Evolutionary conservation across 1,140 invertebrate species (phyloP), one percentile per base, ranked within the genome.

Genomic region (Aphaenogaster rudis): DNA sequence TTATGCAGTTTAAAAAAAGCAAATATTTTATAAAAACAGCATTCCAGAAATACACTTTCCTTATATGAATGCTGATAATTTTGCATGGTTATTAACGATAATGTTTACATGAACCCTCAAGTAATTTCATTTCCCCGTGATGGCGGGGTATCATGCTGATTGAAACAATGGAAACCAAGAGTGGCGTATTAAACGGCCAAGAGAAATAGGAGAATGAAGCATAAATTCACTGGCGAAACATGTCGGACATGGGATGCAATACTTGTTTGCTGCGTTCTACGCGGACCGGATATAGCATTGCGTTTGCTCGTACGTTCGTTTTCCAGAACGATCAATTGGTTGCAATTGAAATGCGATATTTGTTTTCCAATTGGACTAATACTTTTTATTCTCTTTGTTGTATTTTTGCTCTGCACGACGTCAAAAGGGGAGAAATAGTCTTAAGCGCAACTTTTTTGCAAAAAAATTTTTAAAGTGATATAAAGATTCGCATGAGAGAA

Each of bases 261-360:
- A 90, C 79, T 90, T 90, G 88, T 88, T 90, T 85, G 86, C 80
- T 90, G 54, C 79, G 61, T 64, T n/a, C 86, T 78, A 74, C 11
- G 63, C 76, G 54, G 67, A 33, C 39, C 72, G 61, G 87, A 89
- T 90, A 86, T 88, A 86, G 66, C 72, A 59, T 78, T 78, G 17
- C 66, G 74, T 77, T 78, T 64, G 63, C 52, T 71, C 50, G 71
- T 36, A 48, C 45, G 42, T 59, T 79, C 72, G 66, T 90, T 90
- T 66, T 33, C 52, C 59, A 52, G 42, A 36, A 69, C 74, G 71
- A 85, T 79, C 88, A 89, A 90, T 87, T 82, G 74, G 63, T 82
- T 50, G 72, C 78, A 89, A 90, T 90, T 90, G 88, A 90, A 90
- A 90, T 57, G 72, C 72, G 88, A 89, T 90, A 80, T 90, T 89